phyloP scores from a whole-genome alignment of 1,140 invertebrate species.

The Potamilus streckersoni region DNA sequence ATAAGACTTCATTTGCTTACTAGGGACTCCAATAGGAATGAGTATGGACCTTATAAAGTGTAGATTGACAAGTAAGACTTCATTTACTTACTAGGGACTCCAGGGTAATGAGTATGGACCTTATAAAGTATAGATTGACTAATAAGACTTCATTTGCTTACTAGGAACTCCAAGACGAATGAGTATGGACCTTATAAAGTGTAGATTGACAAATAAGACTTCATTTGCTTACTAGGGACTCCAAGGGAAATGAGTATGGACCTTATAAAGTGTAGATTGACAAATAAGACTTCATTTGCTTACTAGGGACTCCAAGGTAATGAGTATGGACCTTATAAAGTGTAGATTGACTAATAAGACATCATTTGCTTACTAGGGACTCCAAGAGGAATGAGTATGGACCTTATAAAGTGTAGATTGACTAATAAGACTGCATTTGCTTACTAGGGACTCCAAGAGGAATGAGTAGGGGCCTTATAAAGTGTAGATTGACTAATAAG shows the following conservation, averaged over 20 bases:
- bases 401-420: too few relatives aligned
- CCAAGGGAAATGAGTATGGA: too few relatives aligned
- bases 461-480: conserved; percentile 86
- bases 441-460: conserved; percentile 81
- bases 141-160: too few relatives aligned
- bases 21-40: too few relatives aligned
- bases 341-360: conserved; percentile 29
- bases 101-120: conserved; percentile 86
- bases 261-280: too few relatives aligned
- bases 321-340: conserved; percentile 87
- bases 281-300: too few relatives aligned
- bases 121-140: conserved; percentile 83
- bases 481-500: conserved; percentile 76
- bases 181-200: conserved; percentile 86
- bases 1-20: too few relatives aligned
- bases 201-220: conserved; percentile 35
- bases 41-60: too few relatives aligned
- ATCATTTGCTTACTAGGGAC: conserved; percentile 70
- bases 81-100: conserved; percentile 73
- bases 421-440: too few relatives aligned
- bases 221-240: too few relatives aligned
- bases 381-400: conserved; percentile 68
- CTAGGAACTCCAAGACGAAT: conserved; percentile 84
- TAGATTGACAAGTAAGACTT: too few relatives aligned
- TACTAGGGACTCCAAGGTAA: conserved; percentile 81